Base-by-base conservation (phyloP, 2,888 invertebrate species). In the Baccha elongata region DNA sequence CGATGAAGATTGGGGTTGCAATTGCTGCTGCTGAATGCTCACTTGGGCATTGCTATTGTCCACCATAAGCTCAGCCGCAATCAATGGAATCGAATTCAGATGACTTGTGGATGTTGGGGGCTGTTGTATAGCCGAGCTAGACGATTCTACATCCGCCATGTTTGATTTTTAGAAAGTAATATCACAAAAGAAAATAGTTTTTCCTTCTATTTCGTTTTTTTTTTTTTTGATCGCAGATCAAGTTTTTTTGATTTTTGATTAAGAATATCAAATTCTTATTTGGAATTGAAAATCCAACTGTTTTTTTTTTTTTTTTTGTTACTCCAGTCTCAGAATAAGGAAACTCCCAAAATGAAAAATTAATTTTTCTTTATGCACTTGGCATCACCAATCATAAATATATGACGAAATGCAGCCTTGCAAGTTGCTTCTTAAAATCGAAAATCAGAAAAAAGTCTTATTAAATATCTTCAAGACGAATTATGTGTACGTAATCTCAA, bases 91-190 rank as follows among this genome's bases (percentile, higher is more conserved):
- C 60, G 87, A 86, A 76, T 86, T 87, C n/a, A 87, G 85, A 79
- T 86, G 86, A 67, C 86, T 86, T 19, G 88, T 89, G 48, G 90
- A 88, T 29, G 89, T 88, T 46, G 90, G 89, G 74, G 89, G 88
- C 86, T 89, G 90, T 81, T 90, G 90, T 80, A 88, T 88, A 68
- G 89, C 88, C 86, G 92, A 92, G 87, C 92, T 92, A 83, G 92
- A 91, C 87, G 90, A 89, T 86, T 92, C 93, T 88, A 92, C 92
- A 87, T 92, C 92, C 87, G 91, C 91, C 91, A 91, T 91, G 87
- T 91, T 90, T 71, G 75, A 84, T 74, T 73, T 58, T 55, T 37
- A 40, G 23, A 1, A 44, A 32, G 42, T 13, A 68, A 53, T 5
- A 69, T 42, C 64, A 85, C 19, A 68, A 76, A 48, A 48, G 10